Evolutionary conservation across 2,113 vertebrate species (phyloP).

Genomic region (Muntiacus muntjak): DNA sequence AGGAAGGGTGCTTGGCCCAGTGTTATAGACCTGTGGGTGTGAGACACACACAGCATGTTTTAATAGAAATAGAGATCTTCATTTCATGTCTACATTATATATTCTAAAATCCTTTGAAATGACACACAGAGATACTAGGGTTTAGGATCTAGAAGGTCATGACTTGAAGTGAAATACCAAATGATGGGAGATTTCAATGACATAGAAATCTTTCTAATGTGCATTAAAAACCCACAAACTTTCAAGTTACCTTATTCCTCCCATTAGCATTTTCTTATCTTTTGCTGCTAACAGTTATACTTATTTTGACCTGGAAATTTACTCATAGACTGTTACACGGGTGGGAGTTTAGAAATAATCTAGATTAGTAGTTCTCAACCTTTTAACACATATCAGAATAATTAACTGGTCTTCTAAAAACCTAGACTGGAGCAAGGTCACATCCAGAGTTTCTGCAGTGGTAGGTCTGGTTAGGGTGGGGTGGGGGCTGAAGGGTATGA

Average conservation of each 20-base stretch:
- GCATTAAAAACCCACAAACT: neutral
- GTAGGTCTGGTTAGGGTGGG: neutral
- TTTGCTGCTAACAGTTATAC: neutral
- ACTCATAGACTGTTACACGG: neutral
- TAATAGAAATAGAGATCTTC: slow-evolving; percentile 2
- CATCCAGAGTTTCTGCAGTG: neutral
- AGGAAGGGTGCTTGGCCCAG: slow-evolving; percentile 95
- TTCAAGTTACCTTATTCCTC: neutral
- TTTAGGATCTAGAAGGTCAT: neutral
- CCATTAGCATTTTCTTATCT: neutral
- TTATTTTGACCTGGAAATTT: neutral
- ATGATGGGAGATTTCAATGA: neutral
- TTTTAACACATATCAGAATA: neutral
- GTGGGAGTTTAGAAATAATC: neutral
- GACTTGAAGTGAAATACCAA: neutral
- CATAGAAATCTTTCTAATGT: neutral
- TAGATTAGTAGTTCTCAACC: neutral
- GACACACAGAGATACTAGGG: neutral
- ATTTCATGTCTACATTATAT: neutral
- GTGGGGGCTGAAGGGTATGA: neutral
- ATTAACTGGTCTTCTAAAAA: neutral
- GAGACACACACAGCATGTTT: neutral
- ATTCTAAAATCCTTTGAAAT: neutral
- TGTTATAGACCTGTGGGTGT: slow-evolving; percentile 91
- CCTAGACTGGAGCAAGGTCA: neutral